Evolutionary conservation across 2,888 invertebrate genomes (phyloP), one percentile per base, ranked within the genome.

Genomic region (Erebia aethiops): DNA sequence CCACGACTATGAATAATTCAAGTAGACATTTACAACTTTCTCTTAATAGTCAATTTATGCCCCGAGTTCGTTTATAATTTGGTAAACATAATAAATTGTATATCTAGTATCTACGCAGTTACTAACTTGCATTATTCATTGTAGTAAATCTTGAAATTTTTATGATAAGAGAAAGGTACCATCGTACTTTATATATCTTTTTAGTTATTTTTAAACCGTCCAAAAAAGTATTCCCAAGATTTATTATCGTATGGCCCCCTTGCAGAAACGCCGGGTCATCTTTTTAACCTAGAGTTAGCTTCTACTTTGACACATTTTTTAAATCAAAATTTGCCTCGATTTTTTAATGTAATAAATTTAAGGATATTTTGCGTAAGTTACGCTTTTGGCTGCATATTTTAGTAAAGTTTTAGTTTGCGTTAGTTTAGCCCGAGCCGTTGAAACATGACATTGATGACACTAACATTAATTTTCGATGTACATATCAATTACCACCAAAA

Each of bases 1-100:
- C 71, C 49, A 21, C 52, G 68, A 73, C 61, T 58, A 62, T 73
- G 69, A 66, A 73, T 73, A 69, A 73, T 73, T 73, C 69, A 73
- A 58, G 52, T 16, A 57, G 21, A 66, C 51, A 61, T 41, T 64
- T 69, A 58, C 54, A 46, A 67, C 68, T 71, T 71, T 49, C n/a
- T 69, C 51, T 57, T 58, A 71, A 68, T 69, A 60, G 58, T 16
- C 14, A 16, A 65, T 68, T 65, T 46, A 68, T 65, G 68, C 51
- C 26, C 16, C 21, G 18, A 49, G 54, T 56, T 61, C 26, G 54
- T 62, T 64, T 62, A 41, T 65, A 56, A 65, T 71, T 56, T 21
- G n/a, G 46, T 13, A 41, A 66, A 62, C 69, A 21, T 43, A 62
- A 57, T 51, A 58, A 52, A 62, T 63, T 54, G 16, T 54, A 13